Base-by-base conservation (phyloP, 1,140 invertebrate species). In the Mercenaria mercenaria region DNA sequence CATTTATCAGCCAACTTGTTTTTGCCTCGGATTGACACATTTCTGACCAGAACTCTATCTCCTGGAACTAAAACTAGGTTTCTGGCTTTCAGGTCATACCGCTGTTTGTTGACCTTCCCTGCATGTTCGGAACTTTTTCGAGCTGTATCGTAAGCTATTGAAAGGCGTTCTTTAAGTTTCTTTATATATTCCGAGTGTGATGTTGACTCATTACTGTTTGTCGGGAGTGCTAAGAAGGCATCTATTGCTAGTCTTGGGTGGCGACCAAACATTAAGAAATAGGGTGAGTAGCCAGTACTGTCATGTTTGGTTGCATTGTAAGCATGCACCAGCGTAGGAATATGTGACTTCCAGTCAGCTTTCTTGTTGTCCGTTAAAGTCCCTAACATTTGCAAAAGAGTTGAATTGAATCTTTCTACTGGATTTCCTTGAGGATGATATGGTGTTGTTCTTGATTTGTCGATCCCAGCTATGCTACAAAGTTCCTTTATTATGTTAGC, bases 271-370 rank as follows among this genome's bases (percentile, higher is more conserved):
- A 74, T 74, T 67, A 47, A 41, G 23, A 74, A 74, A 43, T 67
- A 67, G 15, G 61, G 61, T 23, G 23, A 61, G 23, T 6, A 61
- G 56, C 56, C 67, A 74, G 18, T 74, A 6, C 34, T 74, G 37
- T 74, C 37, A 41, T 74, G 69, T 37, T 74, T n/a, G n/a, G n/a
- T n/a, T n/a, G 41, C 72, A 56, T 91, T 92, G 52, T 89, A 92
- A 0, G 83, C 79, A 76, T 89, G 88, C 0, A 91, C 87, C 13
- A 92, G 20, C 8, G 89, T 56, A 10, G 86, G 43, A 20, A 93
- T 29, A 52, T 81, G 41, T 11, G 61, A 39, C 26, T 50, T 82
- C 59, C 80, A 89, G 39, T 86, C 47, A 37, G 41, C 56, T 43
- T 87, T 91, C 91, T 90, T 90, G 32, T 76, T 91, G 88, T 79